Base-by-base conservation (phyloP, 1,140 invertebrate genomes). In the Medauroidea extradentata region DNA sequence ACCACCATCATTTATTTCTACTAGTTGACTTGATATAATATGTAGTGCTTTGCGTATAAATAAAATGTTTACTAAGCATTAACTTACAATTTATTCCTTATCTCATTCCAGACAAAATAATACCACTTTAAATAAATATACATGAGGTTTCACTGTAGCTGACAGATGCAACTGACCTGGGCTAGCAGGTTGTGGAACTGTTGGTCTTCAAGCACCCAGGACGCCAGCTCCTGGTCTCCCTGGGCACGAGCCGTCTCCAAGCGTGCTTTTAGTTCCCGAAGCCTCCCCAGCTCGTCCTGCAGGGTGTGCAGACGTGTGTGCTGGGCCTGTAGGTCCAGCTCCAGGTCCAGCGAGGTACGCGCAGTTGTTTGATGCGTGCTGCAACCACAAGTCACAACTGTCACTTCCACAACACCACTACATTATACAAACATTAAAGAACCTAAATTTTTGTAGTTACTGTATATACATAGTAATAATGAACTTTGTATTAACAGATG, bases 281-380 rank as follows among this genome's bases (percentile, higher is more conserved):
- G 77, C 68, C 90, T 85, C 29, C 78, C 78, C 27, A 97, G 83
- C 73, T 98, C 93, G 63, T 91, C 87, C 54, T 91, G 84, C 27
- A 96, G 78, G 62, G 91, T 88, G 48, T 85, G 82, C 8, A 96
- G 77, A 59, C 89, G 82, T 2, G 86, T 87, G 68, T 95, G 89
- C 69, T 95, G 93, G 11, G 94, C 92, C 66, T 88, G 89, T 54
- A 95, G 79, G 76, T 98, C 94, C 46, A 97, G 78, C 70, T 96
- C 91, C 58, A 98, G 80, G 74, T 98, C 94, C 38, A 98, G 80
- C 0, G 92, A 94, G 0, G 94, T 97, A 60, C 93, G 80, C 4
- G 87, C 82, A n/a, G n/a, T n/a, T 34, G 84, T 82, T 16, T 44
- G 44, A 50, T 55, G 56, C 23, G 13, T 16, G 25, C 9, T 27